Conservation (phyloP, 2,113 vertebrate species). For the Rhizomys pruinosus region DNA sequence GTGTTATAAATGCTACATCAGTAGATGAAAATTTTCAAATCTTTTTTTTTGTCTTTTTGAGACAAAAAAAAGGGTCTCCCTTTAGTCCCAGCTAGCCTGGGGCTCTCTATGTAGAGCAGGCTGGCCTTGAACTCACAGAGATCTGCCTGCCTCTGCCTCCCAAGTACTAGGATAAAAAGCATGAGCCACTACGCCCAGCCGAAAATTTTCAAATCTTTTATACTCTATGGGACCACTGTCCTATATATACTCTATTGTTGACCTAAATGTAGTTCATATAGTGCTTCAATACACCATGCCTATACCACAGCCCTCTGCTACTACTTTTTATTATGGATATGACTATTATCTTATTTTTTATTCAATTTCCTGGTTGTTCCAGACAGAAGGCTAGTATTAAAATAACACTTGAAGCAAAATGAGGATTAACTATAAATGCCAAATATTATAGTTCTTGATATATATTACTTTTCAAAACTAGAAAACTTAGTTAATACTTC, state of each 20-base stretch:
- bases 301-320: background rate
- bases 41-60: too few relatives aligned
- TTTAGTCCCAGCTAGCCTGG: too few relatives aligned
- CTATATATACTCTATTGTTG: background rate
- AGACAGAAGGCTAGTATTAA: conserved; percentile 8
- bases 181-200: too few relatives aligned
- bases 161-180: too few relatives aligned
- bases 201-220: background rate
- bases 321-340: conserved; percentile 31
- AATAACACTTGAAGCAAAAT: conserved; percentile 28
- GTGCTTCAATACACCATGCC: background rate
- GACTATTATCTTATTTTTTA: conserved; percentile 5
- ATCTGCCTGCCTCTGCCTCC: too few relatives aligned
- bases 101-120: too few relatives aligned
- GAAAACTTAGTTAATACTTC: background rate
- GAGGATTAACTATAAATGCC: background rate
- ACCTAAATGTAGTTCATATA: background rate
- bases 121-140: too few relatives aligned
- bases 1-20: background rate
- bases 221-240: background rate
- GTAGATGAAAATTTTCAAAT: background rate
- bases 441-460: conserved; percentile 32
- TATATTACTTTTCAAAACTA: conserved; percentile 43
- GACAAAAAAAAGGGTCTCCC: too few relatives aligned
- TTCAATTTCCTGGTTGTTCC: conserved; percentile 32